These are phyloP conservation scores for Lepas anatifera DNA, from an alignment of 2,888 invertebrate genomes.

Conservation along the genomic window DNA sequence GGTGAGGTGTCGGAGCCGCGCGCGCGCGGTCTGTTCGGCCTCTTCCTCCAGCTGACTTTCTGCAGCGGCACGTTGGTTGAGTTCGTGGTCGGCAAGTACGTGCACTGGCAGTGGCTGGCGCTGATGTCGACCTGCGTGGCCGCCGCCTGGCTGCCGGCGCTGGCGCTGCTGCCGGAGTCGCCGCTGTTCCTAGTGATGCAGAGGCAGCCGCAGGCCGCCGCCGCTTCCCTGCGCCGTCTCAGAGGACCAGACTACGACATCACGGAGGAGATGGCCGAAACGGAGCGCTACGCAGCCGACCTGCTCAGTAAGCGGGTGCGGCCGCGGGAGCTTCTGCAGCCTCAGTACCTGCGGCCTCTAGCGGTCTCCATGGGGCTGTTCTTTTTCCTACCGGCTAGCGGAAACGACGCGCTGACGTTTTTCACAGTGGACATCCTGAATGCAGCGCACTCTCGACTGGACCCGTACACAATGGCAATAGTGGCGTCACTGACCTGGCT, in stretches of 20 bases:
- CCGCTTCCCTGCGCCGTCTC: too few species aligned
- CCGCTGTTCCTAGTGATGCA: too few species aligned
- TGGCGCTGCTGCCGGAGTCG: too few species aligned
- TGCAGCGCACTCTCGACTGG: slow-evolving; percentile 63
- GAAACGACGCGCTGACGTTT: slow-evolving; percentile 91
- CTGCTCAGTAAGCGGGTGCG: background rate
- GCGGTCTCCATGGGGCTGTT: slow-evolving; percentile 73
- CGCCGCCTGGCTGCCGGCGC: slow-evolving; percentile 45
- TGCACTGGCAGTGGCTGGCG: too few species aligned
- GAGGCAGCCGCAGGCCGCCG: too few species aligned
- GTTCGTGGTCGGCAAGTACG: slow-evolving; percentile 51
- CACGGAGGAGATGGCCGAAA: slow-evolving; percentile 18
- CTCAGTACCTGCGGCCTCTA: slow-evolving; percentile 59
- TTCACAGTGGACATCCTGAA: slow-evolving; percentile 74
- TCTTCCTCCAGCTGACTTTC: slow-evolving; percentile 63
- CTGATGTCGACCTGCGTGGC: slow-evolving; percentile 50
- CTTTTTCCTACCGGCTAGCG: slow-evolving; percentile 90
- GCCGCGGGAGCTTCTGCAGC: background rate
- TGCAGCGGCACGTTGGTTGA: slow-evolving; percentile 53
- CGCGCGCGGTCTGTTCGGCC: slow-evolving; percentile 65
- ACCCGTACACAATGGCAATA: slow-evolving; percentile 63
- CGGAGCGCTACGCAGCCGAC: background rate
- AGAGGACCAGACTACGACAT: too few species aligned
- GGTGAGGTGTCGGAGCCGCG: slow-evolving; percentile 47
- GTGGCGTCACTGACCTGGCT: slow-evolving; percentile 86